These are phyloP conservation scores for western clawed frog (Xenopus tropicalis) DNA, from an alignment of 2,113 vertebrate species.

Conservation along the genomic window UCB_Xtro_10.0 CM004449.2:78373001-78373500, in stretches of 20 bases:
- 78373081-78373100: background rate
- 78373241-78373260: constrained; percentile 5
- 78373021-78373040: background rate
- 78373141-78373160: background rate
- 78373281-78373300: background rate
- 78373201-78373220: background rate
- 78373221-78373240: constrained; percentile 2
- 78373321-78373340: background rate
- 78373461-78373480: too few relatives aligned
- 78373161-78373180: background rate
- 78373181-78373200: too few relatives aligned
- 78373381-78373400: background rate
- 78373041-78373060: constrained; percentile 32
- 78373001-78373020: too few relatives aligned
- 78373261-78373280: constrained; percentile 27
- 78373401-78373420: too few relatives aligned
- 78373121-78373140: background rate
- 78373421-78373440: too few relatives aligned
- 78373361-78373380: background rate
- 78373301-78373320: background rate
- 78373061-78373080: constrained; percentile 27
- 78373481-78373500: too few relatives aligned
- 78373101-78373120: background rate
- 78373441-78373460: too few relatives aligned
- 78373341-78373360: background rate